Base-by-base conservation (phyloP, 2,797 vertebrate species). In the Sebastes nivosus region DNA sequence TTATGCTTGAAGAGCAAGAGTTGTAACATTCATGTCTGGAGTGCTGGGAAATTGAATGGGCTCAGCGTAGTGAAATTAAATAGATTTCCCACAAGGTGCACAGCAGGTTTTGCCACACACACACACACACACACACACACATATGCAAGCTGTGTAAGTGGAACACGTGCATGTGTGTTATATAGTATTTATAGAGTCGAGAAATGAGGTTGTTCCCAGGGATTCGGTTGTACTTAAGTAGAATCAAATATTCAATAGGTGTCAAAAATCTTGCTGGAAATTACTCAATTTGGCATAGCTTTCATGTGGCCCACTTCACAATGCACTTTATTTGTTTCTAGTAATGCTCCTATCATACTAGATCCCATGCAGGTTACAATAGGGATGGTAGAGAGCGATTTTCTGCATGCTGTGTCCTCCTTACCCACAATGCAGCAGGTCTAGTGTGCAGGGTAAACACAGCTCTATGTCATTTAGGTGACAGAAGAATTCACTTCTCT, bases 161-260 rank as follows among this genome's bases (percentile, higher is more conserved):
- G 84, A 87, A 52, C 79, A 80, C 3, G 3, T 83, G 79, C 77
- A 65, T 68, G 72, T 72, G 22, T 58, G 58, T 81, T 65, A 90
- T 92, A 29, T 77, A 91, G 84, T 90, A 93, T 94, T 93, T 79
- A 93, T 92, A 83, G 72, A 80, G 84, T 68, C 1, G 38, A 54
- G 71, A 52, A 67, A 81, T 27, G 24, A 66, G 34, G 71, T 66
- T 58, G 52, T 75, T 92, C 57, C 36, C 14, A 36, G 70, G 77
- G 77, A 73, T 72, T 73, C 22, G 65, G 16, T 69, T 81, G 67
- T 54, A 83, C 46, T 86, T 81, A 27, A 68, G 70, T 30, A 50
- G 3, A 67, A 75, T 91, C 4, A 91, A 91, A 91, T 81, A 85
- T 88, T 91, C 67, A 92, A 27, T 18, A 52, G 72, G 55, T 36